Evolutionary conservation across 2,797 vertebrate species (phyloP), one percentile per base, ranked within the genome.

Genomic region (Pseudopleuronectes americanus): DNA sequence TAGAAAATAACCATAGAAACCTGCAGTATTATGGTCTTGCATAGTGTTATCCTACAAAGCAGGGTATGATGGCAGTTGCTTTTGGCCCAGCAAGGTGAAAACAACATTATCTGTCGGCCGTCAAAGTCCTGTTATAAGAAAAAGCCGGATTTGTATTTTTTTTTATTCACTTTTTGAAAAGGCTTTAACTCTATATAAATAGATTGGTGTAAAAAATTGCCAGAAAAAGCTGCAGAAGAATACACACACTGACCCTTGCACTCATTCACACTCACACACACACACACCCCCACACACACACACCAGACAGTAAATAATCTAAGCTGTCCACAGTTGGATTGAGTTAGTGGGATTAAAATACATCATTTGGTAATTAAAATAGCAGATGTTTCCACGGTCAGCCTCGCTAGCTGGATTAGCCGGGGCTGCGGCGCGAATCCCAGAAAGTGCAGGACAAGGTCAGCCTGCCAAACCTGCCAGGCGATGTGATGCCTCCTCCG

Each of bases 371-470:
- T 89, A 89, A 90, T 91, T 87, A 87, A 86, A 86, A 83, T 48
- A 84, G 78, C 85, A 89, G 89, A 89, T 88, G 89, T 87, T 92
- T 85, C 81, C 57, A 51, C n/a, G 67, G 85, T 51, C 66, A 61
- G 74, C 57, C 79, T 73, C 62, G 73, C 78, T 83, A 82, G 83
- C 74, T 68, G 87, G 88, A 91, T 89, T 80, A 91, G 60, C 63
- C 5, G 21, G 8, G 33, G 80, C 62, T 67, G 79, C 67, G 58
- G 65, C 0, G 17, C 28, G 69, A 67, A 84, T 88, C 67, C 77
- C 66, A 73, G 83, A 69, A 84, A 89, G 87, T 85, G 77, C 82
- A 78, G 75, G 74, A 77, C 91, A 90, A 92, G 90, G 91, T 91
- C 90, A 90, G 74, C 48, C 74, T 72, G 76, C 79, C 81, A 84